Base-by-base conservation (phyloP, 2,888 invertebrate species). In the Noctua janthina region DNA sequence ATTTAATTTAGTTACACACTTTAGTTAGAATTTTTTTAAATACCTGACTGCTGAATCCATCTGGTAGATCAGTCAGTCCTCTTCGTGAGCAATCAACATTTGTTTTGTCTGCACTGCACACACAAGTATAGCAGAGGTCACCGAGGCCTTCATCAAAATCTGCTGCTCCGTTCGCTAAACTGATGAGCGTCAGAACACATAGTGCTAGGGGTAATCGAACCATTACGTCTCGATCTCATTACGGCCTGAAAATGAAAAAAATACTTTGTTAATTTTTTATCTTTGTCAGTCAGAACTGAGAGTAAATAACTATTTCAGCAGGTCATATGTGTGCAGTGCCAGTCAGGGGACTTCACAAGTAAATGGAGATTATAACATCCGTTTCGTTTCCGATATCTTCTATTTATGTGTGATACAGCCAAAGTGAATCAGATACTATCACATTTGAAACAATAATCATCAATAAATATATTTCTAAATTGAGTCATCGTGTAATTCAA, bases 61-160 rank as follows among this genome's bases (percentile, higher is more conserved):
- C 92, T 35, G 97, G 97, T 79, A 97, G 78, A 68, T 94, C 93
- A 46, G 92, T 94, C n/a, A 97, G 94, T 11, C 96, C 96, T 91
- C 95, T 93, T 4, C 93, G 91, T 4, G 97, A 96, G 82, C 97
- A 97, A 86, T 97, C 97, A 3, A 96, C 91, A 64, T 56, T 92
- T 1, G 93, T 92, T 79, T 89, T 92, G 72, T 95, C 95, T 1
- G 90, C 83, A 82, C 91, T 96, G 86, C 96, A 96, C 11, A 91
- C 87, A 83, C 97, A 96, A 13, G 93, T 79, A 78, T 91, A 94
- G 84, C 97, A 97, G 66, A 95, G 89, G 54, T 95, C 95, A 80
- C 91, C 92, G 7, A 92, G 79, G 46, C 84, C 91, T 81, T 86
- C 92, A 87, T 95, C 95, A 89, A 93, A 93, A 78, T 94, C 93